Percentiles rank a stretch among this genome's conserved stretches.
These are phyloP conservation scores for Leptothorax acervorum DNA, from an alignment of 2,888 invertebrate species.

Conservation along the genomic window DNA sequence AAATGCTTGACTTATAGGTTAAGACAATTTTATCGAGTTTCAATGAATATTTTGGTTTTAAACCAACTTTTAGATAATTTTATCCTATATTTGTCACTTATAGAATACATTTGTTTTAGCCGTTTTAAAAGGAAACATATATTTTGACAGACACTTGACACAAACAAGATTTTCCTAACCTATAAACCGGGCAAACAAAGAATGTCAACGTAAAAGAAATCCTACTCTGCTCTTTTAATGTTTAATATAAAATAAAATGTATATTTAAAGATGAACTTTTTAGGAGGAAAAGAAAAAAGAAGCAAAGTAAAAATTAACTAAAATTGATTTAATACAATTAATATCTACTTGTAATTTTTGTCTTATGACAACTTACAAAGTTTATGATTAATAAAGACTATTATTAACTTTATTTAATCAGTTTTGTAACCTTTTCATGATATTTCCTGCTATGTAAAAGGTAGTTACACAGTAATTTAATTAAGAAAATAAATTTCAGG, in stretches of 20 bases:
- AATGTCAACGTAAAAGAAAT: background rate
- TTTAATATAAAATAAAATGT: background rate
- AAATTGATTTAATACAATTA: background rate
- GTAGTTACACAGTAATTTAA: background rate
- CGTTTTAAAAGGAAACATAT: background rate
- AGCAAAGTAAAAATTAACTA: background rate
- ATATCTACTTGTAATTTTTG: background rate
- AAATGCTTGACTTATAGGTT: conserved; percentile 42
- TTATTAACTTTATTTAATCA: background rate
- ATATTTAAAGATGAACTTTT: background rate
- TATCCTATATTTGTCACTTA: background rate
- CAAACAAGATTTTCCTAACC: background rate
- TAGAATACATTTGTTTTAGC: background rate
- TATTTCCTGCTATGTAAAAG: background rate
- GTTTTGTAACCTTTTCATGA: background rate
- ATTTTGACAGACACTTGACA: background rate
- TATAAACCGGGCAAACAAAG: conserved; percentile 58
- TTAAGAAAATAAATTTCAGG: conserved; percentile 71
- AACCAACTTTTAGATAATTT: conserved; percentile 10
- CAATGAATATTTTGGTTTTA: background rate
- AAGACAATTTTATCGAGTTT: background rate
- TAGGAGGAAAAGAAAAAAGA: background rate
- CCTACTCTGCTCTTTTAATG: background rate
- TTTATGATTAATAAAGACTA: background rate
- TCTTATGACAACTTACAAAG: background rate